Conservation (phyloP, 1,140 invertebrate genomes). For the Nasonia vitripennis region DNA sequence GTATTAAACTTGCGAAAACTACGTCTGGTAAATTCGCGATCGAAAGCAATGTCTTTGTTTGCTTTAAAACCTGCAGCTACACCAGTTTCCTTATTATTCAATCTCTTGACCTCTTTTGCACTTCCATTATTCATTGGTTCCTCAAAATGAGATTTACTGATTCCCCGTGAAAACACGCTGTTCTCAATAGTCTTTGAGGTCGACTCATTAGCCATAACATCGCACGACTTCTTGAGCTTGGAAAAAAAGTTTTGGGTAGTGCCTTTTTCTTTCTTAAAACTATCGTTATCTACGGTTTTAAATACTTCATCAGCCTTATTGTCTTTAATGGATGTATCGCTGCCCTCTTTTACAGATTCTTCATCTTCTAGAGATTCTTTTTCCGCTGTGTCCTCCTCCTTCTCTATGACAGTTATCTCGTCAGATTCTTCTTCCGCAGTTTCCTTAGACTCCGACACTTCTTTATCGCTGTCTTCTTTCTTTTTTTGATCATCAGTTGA, state of each 20-base stretch:
- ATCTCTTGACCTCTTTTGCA: background rate
- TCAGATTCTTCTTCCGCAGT: background rate
- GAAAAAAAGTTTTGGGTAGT: background rate
- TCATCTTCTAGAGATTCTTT: background rate
- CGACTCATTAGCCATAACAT: background rate
- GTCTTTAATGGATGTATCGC: background rate
- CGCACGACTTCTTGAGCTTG: background rate
- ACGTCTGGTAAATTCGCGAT: conserved; percentile 35
- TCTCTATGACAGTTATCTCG: background rate
- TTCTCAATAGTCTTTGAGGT: background rate
- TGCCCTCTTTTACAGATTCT: background rate
- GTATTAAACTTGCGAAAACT: conserved; percentile 44
- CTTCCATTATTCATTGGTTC: conserved; percentile 2
- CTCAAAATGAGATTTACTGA: background rate
- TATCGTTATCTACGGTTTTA: conserved; percentile 34
- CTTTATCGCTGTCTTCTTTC: background rate
- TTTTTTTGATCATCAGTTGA: background rate
- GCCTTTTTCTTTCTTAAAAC: conserved; percentile 4
- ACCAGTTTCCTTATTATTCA: background rate
- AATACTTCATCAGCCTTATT: conserved; percentile 41
- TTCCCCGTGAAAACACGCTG: background rate
- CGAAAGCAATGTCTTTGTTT: conserved; percentile 35
- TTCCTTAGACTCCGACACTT: background rate
- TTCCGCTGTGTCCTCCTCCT: background rate
- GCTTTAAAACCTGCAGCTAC: background rate